Evolutionary conservation across 2,797 vertebrate genomes (phyloP).

Genomic region (Megalops cyprinoides): DNA sequence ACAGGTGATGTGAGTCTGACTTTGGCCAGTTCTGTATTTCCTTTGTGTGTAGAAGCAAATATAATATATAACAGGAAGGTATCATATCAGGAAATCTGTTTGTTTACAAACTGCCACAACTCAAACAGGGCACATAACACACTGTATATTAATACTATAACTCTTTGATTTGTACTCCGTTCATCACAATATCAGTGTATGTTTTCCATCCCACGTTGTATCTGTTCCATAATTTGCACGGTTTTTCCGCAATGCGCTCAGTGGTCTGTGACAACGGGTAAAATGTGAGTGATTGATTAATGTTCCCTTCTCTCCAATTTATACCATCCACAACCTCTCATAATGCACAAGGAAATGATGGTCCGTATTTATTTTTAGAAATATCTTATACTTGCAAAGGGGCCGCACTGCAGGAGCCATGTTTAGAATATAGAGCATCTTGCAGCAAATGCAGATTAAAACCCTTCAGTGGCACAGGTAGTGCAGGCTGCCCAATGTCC

Average conservation of each 20-base stretch:
- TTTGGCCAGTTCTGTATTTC: no score
- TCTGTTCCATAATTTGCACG: not conserved
- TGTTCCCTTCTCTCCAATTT: not conserved
- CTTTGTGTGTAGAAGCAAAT: no score
- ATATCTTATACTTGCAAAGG: not conserved
- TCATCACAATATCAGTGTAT: no score
- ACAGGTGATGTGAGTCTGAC: no score
- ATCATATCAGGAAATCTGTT: no score
- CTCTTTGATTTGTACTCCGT: not conserved
- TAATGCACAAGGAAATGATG: not conserved
- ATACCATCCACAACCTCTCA: not conserved
- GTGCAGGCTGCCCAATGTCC: constrained; percentile 28
- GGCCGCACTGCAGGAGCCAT: not conserved
- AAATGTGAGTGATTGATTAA: not conserved
- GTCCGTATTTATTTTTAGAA: not conserved
- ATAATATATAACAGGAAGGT: no score
- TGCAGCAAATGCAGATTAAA: constrained; percentile 20
- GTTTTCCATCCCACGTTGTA: not conserved
- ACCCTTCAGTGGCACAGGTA: constrained; percentile 36
- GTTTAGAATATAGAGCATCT: constrained; percentile 20
- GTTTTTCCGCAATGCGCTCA: not conserved
- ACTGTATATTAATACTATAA: not conserved
- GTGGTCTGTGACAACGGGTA: not conserved
- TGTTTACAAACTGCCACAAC: no score
- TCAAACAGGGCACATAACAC: no score